phyloP scores from a whole-genome alignment of 2,113 vertebrate genomes.

The Cyanoderma ruficeps region DNA sequence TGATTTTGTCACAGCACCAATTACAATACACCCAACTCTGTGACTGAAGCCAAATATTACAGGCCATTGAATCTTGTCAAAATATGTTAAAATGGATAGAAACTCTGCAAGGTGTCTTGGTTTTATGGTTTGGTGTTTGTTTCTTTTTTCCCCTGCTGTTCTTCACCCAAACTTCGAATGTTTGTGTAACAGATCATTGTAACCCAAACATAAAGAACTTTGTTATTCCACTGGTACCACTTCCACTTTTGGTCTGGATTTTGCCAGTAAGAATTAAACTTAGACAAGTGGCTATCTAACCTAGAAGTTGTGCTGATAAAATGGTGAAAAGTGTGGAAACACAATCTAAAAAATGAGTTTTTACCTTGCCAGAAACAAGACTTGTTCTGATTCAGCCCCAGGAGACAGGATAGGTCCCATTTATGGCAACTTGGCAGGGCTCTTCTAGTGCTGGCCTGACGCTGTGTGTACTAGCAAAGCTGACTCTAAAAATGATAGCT shows the following conservation, averaged over 20 bases:
- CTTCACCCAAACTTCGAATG: not conserved
- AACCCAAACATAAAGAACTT: not conserved
- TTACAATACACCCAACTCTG: not conserved
- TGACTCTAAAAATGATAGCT: not conserved
- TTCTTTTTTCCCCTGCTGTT: no score
- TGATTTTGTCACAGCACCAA: not conserved
- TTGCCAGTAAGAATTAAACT: not conserved
- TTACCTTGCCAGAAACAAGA: not conserved
- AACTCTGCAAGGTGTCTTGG: not conserved
- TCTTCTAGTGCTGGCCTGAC: not conserved
- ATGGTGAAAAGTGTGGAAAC: not conserved
- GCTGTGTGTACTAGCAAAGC: not conserved
- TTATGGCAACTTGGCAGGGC: not conserved
- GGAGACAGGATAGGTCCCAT: rapidly evolving
- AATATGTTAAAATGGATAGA: not conserved
- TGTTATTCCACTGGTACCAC: not conserved
- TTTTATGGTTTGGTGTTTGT: not conserved
- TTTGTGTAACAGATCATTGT: not conserved
- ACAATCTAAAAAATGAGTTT: not conserved
- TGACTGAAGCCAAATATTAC: not conserved
- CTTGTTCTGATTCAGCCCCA: not conserved
- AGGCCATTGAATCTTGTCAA: not conserved
- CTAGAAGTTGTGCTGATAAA: not conserved
- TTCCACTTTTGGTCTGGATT: not conserved
- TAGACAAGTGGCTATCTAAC: not conserved